phyloP scores from a whole-genome alignment of 2,797 vertebrate genomes.

The Knipowitschia caucasica region DNA sequence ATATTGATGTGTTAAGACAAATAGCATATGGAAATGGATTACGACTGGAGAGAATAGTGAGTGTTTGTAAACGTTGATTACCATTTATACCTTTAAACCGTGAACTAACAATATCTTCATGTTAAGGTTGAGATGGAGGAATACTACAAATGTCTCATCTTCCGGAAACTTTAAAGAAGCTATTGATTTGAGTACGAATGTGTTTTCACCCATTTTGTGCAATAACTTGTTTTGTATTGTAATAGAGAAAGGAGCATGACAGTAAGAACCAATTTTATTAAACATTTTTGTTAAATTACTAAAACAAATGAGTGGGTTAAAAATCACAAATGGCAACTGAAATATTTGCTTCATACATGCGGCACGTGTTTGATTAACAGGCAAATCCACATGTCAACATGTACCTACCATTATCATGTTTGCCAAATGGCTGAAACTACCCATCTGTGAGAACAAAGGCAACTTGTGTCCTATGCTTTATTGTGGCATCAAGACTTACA shows the following conservation, averaged over 20 bases:
- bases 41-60: conserved; percentile 72
- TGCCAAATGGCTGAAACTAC: conserved; percentile 14
- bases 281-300: conserved; percentile 80
- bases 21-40: conserved; percentile 62
- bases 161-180: conserved; percentile 63
- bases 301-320: conserved; percentile 68
- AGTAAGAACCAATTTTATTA: conserved; percentile 82
- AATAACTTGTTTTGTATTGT: conserved; percentile 1
- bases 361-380: conserved; percentile 41
- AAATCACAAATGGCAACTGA: conserved; percentile 67
- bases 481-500: conserved; percentile 4
- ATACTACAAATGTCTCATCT: conserved; percentile 73
- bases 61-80: conserved; percentile 9
- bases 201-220: neutral
- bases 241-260: conserved; percentile 39
- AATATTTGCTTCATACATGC: conserved; percentile 71
- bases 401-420: conserved; percentile 22
- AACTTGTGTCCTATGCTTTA: conserved; percentile 9
- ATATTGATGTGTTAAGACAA: conserved; percentile 75
- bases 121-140: conserved; percentile 75
- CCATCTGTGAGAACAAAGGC: conserved; percentile 2
- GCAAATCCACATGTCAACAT: conserved; percentile 24
- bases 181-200: neutral
- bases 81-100: neutral
- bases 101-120: conserved; percentile 4